These are phyloP conservation scores for Acrobeloides nanus DNA, from an alignment of 2,888 invertebrate genomes.

Conservation along the genomic window DNA sequence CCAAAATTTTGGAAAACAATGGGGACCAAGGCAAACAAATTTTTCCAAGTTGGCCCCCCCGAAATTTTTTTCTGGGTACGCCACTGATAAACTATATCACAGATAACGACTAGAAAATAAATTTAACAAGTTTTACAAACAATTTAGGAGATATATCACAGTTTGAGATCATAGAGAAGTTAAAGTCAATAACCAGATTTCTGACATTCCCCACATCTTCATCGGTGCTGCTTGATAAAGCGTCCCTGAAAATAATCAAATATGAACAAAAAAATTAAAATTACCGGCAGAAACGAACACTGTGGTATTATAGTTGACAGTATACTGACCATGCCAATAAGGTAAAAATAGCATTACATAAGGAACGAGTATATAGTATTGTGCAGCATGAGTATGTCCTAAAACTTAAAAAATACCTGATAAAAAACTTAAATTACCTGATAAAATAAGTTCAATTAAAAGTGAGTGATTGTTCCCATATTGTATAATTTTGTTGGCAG, in stretches of 20 bases:
- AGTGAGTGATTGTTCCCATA: constrained; percentile 33
- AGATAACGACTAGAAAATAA: background rate
- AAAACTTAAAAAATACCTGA: background rate
- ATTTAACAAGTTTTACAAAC: background rate
- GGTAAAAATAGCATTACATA: constrained; percentile 44
- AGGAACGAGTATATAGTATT: constrained; percentile 50
- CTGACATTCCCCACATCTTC: constrained; percentile 54
- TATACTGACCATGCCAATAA: constrained; percentile 47
- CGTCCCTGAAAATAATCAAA: too few relatives aligned
- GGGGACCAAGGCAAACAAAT: too few relatives aligned
- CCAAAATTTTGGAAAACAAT: too few relatives aligned
- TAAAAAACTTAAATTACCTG: constrained; percentile 46
- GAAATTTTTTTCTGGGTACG: too few relatives aligned
- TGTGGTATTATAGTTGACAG: constrained; percentile 20
- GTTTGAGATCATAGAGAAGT: too few relatives aligned
- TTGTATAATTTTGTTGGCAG: constrained; percentile 41
- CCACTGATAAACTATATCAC: too few relatives aligned
- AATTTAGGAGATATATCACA: background rate
- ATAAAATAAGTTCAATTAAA: constrained; percentile 54
- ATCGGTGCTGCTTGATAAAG: constrained; percentile 56
- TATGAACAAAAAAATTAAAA: too few relatives aligned
- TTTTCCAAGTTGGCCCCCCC: too few relatives aligned
- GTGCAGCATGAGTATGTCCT: constrained; percentile 29
- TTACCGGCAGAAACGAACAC: constrained; percentile 52
- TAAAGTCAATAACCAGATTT: constrained; percentile 54